These are phyloP conservation scores for Petrosia ficiformis DNA, from an alignment of 37 sponge, comb jelly and placozoan species.

Conservation along the genomic window DNA sequence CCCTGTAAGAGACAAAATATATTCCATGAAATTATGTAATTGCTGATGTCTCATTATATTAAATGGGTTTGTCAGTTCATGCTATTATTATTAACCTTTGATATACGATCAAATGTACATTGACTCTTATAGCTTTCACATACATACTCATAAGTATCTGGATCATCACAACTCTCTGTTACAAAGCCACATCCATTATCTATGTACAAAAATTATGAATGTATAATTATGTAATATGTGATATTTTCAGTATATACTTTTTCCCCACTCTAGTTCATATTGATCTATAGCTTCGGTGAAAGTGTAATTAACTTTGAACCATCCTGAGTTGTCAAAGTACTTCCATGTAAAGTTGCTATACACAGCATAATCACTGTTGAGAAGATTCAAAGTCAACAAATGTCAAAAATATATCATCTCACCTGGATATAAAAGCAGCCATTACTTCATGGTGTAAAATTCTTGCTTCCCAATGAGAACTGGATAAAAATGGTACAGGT, in stretches of 20 bases:
- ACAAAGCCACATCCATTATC: neutral
- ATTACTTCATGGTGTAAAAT: slow-evolving; percentile 20
- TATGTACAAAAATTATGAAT: neutral
- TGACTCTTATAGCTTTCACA: neutral
- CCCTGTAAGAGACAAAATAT: too few relatives aligned
- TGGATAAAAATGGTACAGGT: neutral
- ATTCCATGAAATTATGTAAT: too few relatives aligned
- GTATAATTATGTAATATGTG: too few relatives aligned
- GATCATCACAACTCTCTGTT: neutral
- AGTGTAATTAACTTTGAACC: slow-evolving; percentile 54
- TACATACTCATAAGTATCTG: neutral
- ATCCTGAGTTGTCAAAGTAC: slow-evolving; percentile 47
- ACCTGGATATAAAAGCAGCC: slow-evolving; percentile 14
- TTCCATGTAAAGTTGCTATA: slow-evolving; percentile 36
- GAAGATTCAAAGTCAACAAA: too few relatives aligned
- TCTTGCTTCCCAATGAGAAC: slow-evolving; percentile 38
- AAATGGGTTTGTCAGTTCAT: too few relatives aligned
- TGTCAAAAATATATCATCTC: slow-evolving; percentile 3
- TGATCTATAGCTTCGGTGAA: slow-evolving; percentile 3
- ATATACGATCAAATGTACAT: neutral
- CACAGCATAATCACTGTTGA: slow-evolving; percentile 34
- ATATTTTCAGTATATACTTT: too few relatives aligned
- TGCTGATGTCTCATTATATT: too few relatives aligned
- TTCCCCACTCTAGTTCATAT: slow-evolving; percentile 25
- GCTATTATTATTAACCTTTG: too few relatives aligned